Evolutionary conservation across 2,888 invertebrate species (phyloP).

Genomic region (Cheilosia scutellata): DNA sequence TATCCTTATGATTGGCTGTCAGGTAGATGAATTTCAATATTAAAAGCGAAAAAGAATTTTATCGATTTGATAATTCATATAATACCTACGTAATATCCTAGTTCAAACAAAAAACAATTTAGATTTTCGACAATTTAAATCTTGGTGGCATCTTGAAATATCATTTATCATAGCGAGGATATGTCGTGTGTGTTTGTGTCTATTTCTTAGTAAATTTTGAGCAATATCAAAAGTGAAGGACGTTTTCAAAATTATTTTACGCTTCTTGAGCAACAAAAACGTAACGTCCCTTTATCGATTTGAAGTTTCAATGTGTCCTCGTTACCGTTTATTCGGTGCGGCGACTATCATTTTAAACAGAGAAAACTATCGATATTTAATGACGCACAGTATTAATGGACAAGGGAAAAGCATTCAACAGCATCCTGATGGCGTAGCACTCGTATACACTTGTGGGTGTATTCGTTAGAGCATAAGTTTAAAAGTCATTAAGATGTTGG

Average conservation of each 20-base stretch:
- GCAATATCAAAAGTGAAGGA: constrained; percentile 28
- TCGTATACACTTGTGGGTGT: constrained; percentile 12
- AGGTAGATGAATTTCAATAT: background rate
- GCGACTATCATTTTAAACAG: constrained; percentile 35
- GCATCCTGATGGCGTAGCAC: background rate
- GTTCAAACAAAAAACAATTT: too few relatives aligned
- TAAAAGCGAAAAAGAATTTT: too few relatives aligned
- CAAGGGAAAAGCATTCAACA: background rate
- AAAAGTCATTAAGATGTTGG: constrained; percentile 58
- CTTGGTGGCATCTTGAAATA: constrained; percentile 21
- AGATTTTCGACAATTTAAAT: background rate
- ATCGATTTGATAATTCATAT: too few relatives aligned
- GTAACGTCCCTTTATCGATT: constrained; percentile 23
- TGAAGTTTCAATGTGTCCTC: constrained; percentile 13
- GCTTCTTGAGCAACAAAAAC: background rate
- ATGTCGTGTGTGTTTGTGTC: background rate
- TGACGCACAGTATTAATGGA: constrained; percentile 9
- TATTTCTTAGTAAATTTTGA: background rate
- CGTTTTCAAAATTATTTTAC: constrained; percentile 29
- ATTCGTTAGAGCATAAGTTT: constrained; percentile 12
- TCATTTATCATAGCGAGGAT: background rate
- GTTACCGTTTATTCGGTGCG: constrained; percentile 6
- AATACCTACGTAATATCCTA: too few relatives aligned
- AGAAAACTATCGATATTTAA: constrained; percentile 19
- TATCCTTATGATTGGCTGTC: background rate